A percentile compares a stretch with the other conserved stretches of the same genome.
Conservation (phyloP, 2,888 invertebrate species). For the Melinaea marsaeus region DNA sequence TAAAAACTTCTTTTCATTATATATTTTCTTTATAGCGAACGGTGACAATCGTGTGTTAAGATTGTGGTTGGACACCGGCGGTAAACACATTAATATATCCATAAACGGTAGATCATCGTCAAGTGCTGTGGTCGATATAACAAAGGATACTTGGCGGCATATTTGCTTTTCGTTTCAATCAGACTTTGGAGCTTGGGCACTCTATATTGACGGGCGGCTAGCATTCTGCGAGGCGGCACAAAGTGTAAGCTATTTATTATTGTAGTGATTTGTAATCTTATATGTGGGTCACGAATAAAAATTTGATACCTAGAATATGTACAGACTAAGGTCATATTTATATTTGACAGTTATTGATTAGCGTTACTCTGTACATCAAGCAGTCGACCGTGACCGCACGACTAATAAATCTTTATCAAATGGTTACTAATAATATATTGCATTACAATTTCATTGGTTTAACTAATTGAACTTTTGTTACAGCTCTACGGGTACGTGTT, state of each 20-base stretch:
- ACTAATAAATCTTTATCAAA: neutral
- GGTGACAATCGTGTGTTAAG: slow-evolving; percentile 71
- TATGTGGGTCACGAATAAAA: slow-evolving; percentile 7
- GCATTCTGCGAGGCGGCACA: slow-evolving; percentile 55
- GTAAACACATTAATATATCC: slow-evolving; percentile 74
- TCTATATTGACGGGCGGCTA: slow-evolving; percentile 79
- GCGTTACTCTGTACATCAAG: slow-evolving; percentile 1
- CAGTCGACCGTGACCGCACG: neutral
- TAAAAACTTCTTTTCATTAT: slow-evolving; percentile 11
- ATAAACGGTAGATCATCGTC: slow-evolving; percentile 71
- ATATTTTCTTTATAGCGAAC: slow-evolving; percentile 65
- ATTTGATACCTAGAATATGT: slow-evolving; percentile 1
- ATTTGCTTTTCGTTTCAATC: slow-evolving; percentile 83
- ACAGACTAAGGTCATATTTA: slow-evolving; percentile 3
- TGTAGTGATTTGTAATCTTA: neutral
- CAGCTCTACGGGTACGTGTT: slow-evolving; percentile 77
- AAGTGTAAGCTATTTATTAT: slow-evolving; percentile 45
- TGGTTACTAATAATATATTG: slow-evolving; percentile 25
- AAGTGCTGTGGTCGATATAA: slow-evolving; percentile 61
- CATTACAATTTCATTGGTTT: neutral
- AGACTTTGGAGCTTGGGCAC: slow-evolving; percentile 77
- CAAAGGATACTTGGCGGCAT: slow-evolving; percentile 78
- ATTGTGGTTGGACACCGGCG: slow-evolving; percentile 79
- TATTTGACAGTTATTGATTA: slow-evolving; percentile 7
- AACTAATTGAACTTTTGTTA: slow-evolving; percentile 41